phyloP scores from a whole-genome alignment of 2,113 vertebrate genomes.

The Alethe diademata region DNA sequence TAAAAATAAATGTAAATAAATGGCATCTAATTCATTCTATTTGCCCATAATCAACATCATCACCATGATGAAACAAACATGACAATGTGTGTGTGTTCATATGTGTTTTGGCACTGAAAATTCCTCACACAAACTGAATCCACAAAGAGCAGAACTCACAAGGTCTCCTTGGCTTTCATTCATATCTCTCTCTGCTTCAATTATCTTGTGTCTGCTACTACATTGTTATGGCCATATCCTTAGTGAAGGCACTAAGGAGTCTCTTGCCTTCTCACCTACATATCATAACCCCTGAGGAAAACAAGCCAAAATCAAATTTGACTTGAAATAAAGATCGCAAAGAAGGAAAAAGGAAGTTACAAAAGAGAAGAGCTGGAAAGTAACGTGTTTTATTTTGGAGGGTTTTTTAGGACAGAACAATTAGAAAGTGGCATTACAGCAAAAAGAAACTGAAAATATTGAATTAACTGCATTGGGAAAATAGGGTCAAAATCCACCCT shows the following conservation, averaged over 20 bases:
- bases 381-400: background rate
- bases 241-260: background rate
- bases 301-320: background rate
- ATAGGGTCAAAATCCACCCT: background rate
- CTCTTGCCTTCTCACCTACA: background rate
- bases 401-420: background rate
- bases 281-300: background rate
- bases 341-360: background rate
- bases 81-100: rapidly evolving
- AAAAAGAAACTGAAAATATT: background rate
- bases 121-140: background rate
- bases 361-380: background rate
- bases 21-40: background rate
- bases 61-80: background rate
- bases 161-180: background rate
- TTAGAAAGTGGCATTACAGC: background rate
- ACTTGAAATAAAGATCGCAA: background rate
- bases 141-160: background rate
- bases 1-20: background rate
- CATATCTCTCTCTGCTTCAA: background rate
- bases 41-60: rapidly evolving
- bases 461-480: background rate
- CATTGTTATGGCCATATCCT: background rate
- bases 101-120: background rate
- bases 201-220: background rate